Percentiles rank a stretch among this genome's conserved stretches.
phyloP scores from a whole-genome alignment of 2,888 invertebrate species.

The Monoplex corrugatus region DNA sequence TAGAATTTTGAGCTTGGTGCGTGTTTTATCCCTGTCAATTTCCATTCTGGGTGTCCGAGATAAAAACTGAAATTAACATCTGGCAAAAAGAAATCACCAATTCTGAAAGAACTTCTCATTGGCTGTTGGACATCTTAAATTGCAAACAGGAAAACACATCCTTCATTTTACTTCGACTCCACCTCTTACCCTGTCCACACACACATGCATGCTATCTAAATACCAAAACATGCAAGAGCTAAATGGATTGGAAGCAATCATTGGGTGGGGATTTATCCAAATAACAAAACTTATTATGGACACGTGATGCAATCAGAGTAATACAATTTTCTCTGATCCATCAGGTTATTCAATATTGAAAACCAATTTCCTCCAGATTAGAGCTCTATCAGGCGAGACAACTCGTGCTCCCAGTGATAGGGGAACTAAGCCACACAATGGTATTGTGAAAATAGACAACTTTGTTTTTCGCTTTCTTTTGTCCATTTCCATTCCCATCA shows the following conservation, averaged over 20 bases:
- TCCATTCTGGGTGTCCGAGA: too few species aligned
- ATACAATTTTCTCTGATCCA: slow-evolving; percentile 58
- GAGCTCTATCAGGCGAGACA: slow-evolving; percentile 49
- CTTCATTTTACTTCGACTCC: too few species aligned
- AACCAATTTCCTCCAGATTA: slow-evolving; percentile 51
- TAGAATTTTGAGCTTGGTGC: too few species aligned
- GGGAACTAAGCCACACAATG: slow-evolving; percentile 43
- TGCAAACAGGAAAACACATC: neutral
- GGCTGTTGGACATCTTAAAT: slow-evolving; percentile 29
- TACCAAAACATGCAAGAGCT: slow-evolving; percentile 54
- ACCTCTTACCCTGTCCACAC: neutral
- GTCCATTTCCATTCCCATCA: slow-evolving; percentile 51
- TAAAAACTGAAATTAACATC: too few species aligned
- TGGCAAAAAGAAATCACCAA: too few species aligned
- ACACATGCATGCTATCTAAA: slow-evolving; percentile 50
- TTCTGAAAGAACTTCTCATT: neutral
- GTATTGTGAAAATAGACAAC: slow-evolving; percentile 32
- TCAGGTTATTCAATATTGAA: slow-evolving; percentile 58
- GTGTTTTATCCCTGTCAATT: too few species aligned
- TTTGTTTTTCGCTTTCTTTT: slow-evolving; percentile 12
- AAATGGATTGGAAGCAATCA: slow-evolving; percentile 54
- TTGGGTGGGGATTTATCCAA: slow-evolving; percentile 53
- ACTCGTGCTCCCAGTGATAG: slow-evolving; percentile 35
- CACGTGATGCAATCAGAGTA: slow-evolving; percentile 57
- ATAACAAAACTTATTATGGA: slow-evolving; percentile 56